Conservation (phyloP, 2,797 vertebrate species). For the Nannoperca obscura region DNA sequence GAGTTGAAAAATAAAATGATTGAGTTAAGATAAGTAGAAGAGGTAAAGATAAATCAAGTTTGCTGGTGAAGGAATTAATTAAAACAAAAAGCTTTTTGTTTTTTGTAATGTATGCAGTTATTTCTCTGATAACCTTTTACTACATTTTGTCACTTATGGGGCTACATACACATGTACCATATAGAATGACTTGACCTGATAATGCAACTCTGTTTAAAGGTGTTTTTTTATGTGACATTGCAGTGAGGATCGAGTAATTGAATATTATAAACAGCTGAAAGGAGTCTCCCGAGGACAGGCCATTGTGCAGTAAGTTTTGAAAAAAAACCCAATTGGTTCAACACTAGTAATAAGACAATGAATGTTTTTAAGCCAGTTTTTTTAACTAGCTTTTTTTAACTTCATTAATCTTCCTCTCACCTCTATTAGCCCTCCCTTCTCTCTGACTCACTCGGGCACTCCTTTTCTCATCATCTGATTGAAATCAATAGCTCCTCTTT, state of each 20-base stretch:
- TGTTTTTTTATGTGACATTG: constrained; percentile 63
- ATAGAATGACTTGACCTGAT: neutral
- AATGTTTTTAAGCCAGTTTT: constrained; percentile 44
- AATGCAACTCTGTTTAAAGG: neutral
- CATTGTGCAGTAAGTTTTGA: constrained; percentile 94
- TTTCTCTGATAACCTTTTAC: neutral
- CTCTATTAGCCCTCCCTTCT: constrained; percentile 38
- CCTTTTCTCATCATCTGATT: constrained; percentile 64
- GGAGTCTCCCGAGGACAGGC: constrained; percentile 95
- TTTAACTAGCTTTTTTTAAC: no score
- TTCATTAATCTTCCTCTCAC: constrained; percentile 70
- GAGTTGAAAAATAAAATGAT: no score
- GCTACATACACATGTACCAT: neutral
- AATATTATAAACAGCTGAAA: constrained; percentile 92
- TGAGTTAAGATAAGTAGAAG: neutral
- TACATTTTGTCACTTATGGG: neutral
- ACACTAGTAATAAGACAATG: constrained; percentile 38
- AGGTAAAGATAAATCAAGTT: no score
- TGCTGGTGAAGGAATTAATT: neutral
- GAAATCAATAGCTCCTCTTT: constrained; percentile 73
- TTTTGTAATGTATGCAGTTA: neutral
- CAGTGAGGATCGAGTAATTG: constrained; percentile 97
- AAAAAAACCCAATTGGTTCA: constrained; percentile 25
- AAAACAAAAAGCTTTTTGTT: neutral
- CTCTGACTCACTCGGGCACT: constrained; percentile 30